Evolutionary conservation across 2,888 invertebrate genomes (phyloP).

Genomic region (Aporophyla lueneburgensis): DNA sequence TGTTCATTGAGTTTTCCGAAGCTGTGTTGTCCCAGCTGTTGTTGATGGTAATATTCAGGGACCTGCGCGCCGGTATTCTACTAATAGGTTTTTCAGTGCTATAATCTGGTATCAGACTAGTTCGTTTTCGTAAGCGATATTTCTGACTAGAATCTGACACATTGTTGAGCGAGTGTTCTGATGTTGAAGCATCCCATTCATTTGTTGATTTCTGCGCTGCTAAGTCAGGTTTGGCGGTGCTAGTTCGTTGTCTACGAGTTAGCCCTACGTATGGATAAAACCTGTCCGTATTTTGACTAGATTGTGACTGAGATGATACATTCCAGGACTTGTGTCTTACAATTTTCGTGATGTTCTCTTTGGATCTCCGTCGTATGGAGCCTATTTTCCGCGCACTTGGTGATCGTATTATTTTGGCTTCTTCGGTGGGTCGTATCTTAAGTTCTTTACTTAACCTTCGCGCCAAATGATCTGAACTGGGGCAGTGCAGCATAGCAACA

Average conservation of each 20-base stretch:
- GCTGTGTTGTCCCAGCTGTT: conserved; percentile 79
- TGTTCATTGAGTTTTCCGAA: conserved; percentile 81
- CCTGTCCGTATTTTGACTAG: conserved; percentile 82
- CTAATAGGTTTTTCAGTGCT: conserved; percentile 81
- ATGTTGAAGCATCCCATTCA: conserved; percentile 80
- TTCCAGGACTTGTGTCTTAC: conserved; percentile 93
- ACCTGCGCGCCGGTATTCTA: conserved; percentile 81
- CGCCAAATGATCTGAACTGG: conserved; percentile 93
- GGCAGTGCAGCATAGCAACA: conserved; percentile 91
- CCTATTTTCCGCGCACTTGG: conserved; percentile 96
- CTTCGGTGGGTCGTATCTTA: conserved; percentile 93
- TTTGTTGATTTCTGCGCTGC: conserved; percentile 72
- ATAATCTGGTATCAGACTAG: conserved; percentile 81
- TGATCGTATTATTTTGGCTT: conserved; percentile 93
- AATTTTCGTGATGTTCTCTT: conserved; percentile 91
- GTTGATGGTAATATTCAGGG: conserved; percentile 79
- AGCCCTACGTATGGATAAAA: conserved; percentile 90
- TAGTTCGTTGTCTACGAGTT: conserved; percentile 85
- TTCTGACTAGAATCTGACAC: conserved; percentile 79
- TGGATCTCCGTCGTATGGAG: conserved; percentile 93
- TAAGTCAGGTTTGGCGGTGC: conserved; percentile 78
- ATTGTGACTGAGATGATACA: conserved; percentile 85
- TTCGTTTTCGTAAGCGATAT: conserved; percentile 81
- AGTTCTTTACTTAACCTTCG: conserved; percentile 93
- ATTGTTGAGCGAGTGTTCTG: conserved; percentile 79